Conservation (phyloP, 2,113 vertebrate genomes). For the Larimichthys polyactis region DNA sequence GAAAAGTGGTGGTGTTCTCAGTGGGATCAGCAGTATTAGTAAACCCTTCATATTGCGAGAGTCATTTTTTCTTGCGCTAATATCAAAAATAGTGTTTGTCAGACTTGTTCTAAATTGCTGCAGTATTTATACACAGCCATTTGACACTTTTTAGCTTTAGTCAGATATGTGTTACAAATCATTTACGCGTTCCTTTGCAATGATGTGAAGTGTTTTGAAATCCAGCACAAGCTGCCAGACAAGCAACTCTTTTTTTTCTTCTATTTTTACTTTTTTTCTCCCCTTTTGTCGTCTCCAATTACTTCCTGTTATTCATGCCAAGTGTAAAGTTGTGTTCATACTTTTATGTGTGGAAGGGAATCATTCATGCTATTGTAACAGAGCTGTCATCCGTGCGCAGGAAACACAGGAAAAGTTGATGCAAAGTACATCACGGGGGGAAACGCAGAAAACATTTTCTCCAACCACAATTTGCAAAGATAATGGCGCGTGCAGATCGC, state of each 20-base stretch:
- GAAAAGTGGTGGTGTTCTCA: neutral
- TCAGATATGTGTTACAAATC: neutral
- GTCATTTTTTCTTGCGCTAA: neutral
- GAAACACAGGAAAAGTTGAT: too few species aligned
- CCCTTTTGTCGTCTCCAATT: conserved; percentile 4
- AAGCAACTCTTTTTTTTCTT: neutral
- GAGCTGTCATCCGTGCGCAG: neutral
- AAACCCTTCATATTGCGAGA: neutral
- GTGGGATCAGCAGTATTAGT: neutral
- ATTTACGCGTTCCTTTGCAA: neutral
- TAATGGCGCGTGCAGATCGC: neutral
- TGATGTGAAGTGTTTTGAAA: conserved; percentile 11
- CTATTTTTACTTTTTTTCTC: neutral
- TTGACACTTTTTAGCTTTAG: neutral
- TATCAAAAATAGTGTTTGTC: neutral
- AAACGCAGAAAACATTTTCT: too few species aligned
- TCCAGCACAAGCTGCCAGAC: neutral
- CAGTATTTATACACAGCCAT: neutral
- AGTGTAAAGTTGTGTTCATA: neutral
- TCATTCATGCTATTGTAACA: neutral
- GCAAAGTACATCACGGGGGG: too few species aligned
- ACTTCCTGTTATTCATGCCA: conserved; percentile 5
- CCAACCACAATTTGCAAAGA: neutral
- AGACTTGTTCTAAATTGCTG: neutral
- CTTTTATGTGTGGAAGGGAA: neutral